A percentile compares a stretch with the other conserved stretches of the same genome.
These are phyloP conservation scores for Ammospiza nelsoni DNA, from an alignment of 2,113 vertebrate species.

Conservation along the genomic window DNA sequence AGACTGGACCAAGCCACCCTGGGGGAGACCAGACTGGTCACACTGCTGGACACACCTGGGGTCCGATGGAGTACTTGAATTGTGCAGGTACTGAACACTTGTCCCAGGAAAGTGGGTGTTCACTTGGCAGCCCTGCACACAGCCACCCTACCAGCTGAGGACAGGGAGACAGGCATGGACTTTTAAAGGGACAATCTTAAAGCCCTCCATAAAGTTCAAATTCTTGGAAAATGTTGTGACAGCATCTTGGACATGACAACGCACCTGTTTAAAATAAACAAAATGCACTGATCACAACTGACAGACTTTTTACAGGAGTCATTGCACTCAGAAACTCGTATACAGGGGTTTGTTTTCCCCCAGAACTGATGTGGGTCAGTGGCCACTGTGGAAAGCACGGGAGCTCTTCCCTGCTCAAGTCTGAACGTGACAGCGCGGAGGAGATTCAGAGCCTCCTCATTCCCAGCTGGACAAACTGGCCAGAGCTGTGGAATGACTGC, in stretches of 20 bases:
- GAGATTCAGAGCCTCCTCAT: background rate
- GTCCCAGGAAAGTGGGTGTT: background rate
- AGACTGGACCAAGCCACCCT: background rate
- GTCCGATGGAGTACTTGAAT: background rate
- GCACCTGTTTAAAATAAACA: background rate
- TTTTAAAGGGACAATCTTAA: background rate
- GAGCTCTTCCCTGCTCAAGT: background rate
- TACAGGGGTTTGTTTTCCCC: background rate
- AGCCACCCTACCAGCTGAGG: background rate
- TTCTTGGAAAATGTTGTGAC: background rate
- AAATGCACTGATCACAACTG: background rate
- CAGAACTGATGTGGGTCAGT: accelerated
- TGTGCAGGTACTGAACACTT: accelerated
- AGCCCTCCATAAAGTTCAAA: background rate
- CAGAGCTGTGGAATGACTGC: background rate
- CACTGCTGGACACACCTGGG: background rate
- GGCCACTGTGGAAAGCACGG: background rate
- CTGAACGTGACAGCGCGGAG: accelerated
- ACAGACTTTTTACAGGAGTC: background rate
- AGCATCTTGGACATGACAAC: background rate
- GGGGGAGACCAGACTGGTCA: background rate
- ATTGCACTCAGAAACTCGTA: accelerated
- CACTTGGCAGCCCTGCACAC: background rate
- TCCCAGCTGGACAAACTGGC: accelerated
- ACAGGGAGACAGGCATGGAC: background rate